A percentile compares a stretch with the other conserved stretches of the same genome.
Evolutionary conservation across 2,797 vertebrate genomes (phyloP).

Genomic region (Neosilurus mollespiculum): DNA sequence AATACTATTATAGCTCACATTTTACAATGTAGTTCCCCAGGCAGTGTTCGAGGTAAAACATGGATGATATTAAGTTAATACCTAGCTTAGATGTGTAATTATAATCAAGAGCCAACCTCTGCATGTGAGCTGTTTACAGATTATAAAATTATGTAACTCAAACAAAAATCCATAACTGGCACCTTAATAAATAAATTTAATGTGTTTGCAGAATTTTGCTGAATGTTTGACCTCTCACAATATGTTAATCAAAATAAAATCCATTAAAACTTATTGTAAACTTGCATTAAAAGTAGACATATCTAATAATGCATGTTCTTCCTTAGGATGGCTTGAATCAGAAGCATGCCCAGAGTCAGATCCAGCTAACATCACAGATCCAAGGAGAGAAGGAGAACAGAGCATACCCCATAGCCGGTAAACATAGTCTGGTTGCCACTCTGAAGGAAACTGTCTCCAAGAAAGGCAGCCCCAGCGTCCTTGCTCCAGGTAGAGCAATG

Average conservation of each 20-base stretch:
- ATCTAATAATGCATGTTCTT: neutral
- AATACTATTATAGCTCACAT: constrained; percentile 30
- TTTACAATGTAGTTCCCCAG: constrained; percentile 6
- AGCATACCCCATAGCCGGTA: constrained; percentile 63
- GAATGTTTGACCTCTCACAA: neutral
- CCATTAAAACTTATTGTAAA: neutral
- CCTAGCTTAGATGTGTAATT: neutral
- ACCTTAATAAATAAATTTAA: neutral
- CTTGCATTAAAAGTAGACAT: neutral
- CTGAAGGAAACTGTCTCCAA: constrained; percentile 78
- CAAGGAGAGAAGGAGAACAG: constrained; percentile 75
- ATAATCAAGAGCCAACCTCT: neutral
- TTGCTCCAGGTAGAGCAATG: constrained; percentile 84
- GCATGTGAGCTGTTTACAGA: too few species aligned
- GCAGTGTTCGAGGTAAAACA: neutral
- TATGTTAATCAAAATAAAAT: neutral
- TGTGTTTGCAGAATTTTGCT: neutral
- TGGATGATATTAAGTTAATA: constrained; percentile 12
- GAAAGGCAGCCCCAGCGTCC: constrained; percentile 77
- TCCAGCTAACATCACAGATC: constrained; percentile 46
- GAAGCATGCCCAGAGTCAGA: constrained; percentile 43
- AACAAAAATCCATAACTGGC: neutral
- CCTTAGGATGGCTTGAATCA: constrained; percentile 59
- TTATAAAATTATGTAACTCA: neutral
- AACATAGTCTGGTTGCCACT: constrained; percentile 73